Conservation (phyloP, 2,797 vertebrate genomes). For the Argyrosomus regius region DNA sequence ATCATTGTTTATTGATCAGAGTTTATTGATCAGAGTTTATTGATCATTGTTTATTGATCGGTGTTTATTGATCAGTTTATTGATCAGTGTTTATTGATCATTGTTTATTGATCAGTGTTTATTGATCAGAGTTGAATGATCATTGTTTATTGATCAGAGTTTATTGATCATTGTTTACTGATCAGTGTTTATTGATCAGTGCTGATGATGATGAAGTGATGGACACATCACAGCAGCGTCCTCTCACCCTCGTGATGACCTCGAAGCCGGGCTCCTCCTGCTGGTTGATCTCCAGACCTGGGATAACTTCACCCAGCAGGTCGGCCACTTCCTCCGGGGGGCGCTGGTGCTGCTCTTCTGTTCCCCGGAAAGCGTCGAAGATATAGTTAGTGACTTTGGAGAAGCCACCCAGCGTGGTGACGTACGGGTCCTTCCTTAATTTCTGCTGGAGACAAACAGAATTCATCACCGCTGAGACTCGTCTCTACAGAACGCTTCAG, state of each 20-base stretch:
- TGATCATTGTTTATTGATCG: too few relatives aligned
- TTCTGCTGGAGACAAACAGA: conserved; percentile 83
- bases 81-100: too few relatives aligned
- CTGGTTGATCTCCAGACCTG: conserved; percentile 95
- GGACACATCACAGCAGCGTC: background rate
- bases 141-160: too few relatives aligned
- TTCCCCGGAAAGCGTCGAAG: conserved; percentile 90
- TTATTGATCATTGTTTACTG: too few relatives aligned
- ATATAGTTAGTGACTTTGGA: conserved; percentile 97
- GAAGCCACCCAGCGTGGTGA: conserved; percentile 91
- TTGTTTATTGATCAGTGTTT: too few relatives aligned
- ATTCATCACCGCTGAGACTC: background rate
- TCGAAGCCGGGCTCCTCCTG: conserved; percentile 97
- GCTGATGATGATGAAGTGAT: too few relatives aligned
- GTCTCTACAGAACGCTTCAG: too few relatives aligned
- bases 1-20: too few relatives aligned
- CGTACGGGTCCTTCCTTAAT: conserved; percentile 92
- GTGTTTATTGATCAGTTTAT: too few relatives aligned
- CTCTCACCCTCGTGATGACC: conserved; percentile 94
- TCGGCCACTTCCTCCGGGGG: conserved; percentile 94
- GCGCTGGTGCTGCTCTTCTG: conserved; percentile 89
- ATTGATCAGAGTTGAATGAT: too few relatives aligned
- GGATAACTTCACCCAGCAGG: conserved; percentile 92
- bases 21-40: too few relatives aligned
- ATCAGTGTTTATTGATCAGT: too few relatives aligned